These are phyloP conservation scores for Siderastrea siderea DNA, from an alignment of 92 coral and sea anemone species.

Conservation along the genomic window DNA sequence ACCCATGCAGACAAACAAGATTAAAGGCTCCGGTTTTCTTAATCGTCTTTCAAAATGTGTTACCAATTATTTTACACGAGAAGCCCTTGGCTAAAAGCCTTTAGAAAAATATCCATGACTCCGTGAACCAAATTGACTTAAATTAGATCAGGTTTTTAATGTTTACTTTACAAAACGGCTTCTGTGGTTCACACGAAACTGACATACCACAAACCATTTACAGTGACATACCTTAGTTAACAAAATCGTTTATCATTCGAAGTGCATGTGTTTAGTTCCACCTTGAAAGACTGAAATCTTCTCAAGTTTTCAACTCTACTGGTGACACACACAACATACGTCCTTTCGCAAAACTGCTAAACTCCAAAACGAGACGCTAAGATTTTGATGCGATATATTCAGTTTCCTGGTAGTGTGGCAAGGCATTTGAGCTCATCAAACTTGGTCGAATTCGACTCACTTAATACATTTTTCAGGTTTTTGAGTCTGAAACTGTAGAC, in stretches of 20 bases:
- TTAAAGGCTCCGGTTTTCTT: constrained; percentile 1
- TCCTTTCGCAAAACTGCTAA: not conserved
- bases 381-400: too few species aligned
- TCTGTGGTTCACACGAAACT: too few species aligned
- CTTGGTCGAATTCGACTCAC: too few species aligned
- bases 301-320: not conserved
- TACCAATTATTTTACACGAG: constrained; percentile 26
- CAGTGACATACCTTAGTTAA: not conserved
- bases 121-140: not conserved
- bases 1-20: constrained; percentile 43
- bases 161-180: constrained; percentile 18
- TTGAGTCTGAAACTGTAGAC: too few species aligned
- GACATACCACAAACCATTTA: not conserved
- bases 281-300: not conserved
- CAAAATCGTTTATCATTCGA: not conserved
- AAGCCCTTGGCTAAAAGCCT: constrained; percentile 9
- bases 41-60: constrained; percentile 2
- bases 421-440: not conserved
- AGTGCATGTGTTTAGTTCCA: not conserved
- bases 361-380: not conserved
- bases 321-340: not conserved
- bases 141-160: not conserved
- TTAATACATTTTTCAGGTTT: too few species aligned
- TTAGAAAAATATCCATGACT: not conserved
- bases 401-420: not conserved